Evolutionary conservation across 2,797 vertebrate genomes (phyloP).

Genomic region (Poeciliopsis infans): DNA sequence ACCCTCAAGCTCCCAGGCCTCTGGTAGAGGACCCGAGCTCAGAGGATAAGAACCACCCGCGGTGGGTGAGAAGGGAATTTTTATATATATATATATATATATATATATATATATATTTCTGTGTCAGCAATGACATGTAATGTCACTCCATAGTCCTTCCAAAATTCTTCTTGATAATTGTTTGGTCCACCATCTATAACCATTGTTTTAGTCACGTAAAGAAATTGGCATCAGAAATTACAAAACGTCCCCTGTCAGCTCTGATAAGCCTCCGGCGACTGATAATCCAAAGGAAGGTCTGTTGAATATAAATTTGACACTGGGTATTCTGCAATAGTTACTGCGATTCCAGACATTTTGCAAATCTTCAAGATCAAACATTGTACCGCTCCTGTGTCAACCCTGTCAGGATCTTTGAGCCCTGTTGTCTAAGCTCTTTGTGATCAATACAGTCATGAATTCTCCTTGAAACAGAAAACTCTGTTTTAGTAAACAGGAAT

Average conservation of each 20-base stretch:
- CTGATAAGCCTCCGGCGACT: conserved; percentile 8
- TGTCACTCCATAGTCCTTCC: background rate
- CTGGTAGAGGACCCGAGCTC: no score
- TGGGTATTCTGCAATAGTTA: conserved; percentile 29
- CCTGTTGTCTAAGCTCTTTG: conserved; percentile 52
- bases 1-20: no score
- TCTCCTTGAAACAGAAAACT: conserved; percentile 65
- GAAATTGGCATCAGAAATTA: conserved; percentile 8
- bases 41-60: no score
- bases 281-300: conserved; percentile 19
- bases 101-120: background rate
- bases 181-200: conserved; percentile 13
- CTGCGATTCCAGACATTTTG: conserved; percentile 39
- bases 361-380: conserved; percentile 57
- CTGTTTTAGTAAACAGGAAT: conserved; percentile 51
- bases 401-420: conserved; percentile 44
- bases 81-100: no score
- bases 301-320: conserved; percentile 26
- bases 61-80: no score
- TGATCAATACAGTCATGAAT: conserved; percentile 64
- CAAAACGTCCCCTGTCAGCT: conserved; percentile 20
- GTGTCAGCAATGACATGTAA: conserved; percentile 15
- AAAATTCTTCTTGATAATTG: conserved; percentile 6
- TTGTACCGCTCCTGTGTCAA: conserved; percentile 45
- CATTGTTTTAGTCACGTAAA: background rate